These are phyloP conservation scores for Tragopan temminckii DNA, from an alignment of 2,797 vertebrate species.

Conservation along the genomic window DNA sequence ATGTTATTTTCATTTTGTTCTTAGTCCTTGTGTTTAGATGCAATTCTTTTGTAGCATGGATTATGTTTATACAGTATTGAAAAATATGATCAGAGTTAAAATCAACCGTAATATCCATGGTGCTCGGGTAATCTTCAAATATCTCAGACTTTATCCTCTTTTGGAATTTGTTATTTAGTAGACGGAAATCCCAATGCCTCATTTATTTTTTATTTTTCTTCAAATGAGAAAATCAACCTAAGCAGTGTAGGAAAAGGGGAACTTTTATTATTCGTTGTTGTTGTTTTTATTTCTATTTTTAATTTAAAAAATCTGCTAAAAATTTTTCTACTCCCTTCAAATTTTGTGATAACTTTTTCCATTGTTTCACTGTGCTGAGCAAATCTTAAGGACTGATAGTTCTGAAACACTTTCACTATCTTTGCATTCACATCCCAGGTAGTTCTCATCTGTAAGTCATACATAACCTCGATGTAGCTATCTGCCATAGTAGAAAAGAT, in stretches of 20 bases:
- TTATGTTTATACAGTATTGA: background rate
- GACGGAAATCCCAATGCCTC: background rate
- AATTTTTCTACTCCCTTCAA: background rate
- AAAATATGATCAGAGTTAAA: background rate
- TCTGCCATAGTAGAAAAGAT: background rate
- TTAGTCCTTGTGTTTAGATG: background rate
- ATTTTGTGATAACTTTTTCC: background rate
- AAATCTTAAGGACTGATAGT: background rate
- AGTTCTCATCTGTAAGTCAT: background rate
- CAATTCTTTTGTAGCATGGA: background rate
- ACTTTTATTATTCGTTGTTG: background rate
- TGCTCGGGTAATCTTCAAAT: background rate
- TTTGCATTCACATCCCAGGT: background rate
- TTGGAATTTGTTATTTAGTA: background rate
- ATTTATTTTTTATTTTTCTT: background rate
- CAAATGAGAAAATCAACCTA: background rate
- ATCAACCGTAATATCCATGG: accelerated
- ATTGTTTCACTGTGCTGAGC: background rate
- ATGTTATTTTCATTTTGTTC: background rate
- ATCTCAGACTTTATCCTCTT: background rate
- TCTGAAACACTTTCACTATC: background rate
- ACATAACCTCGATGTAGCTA: background rate
- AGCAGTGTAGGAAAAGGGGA: background rate
- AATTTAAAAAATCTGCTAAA: background rate
- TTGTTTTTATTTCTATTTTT: background rate